Evolutionary conservation across 1,140 invertebrate species (phyloP).

Genomic region (Drosophila lacteicornis): DNA sequence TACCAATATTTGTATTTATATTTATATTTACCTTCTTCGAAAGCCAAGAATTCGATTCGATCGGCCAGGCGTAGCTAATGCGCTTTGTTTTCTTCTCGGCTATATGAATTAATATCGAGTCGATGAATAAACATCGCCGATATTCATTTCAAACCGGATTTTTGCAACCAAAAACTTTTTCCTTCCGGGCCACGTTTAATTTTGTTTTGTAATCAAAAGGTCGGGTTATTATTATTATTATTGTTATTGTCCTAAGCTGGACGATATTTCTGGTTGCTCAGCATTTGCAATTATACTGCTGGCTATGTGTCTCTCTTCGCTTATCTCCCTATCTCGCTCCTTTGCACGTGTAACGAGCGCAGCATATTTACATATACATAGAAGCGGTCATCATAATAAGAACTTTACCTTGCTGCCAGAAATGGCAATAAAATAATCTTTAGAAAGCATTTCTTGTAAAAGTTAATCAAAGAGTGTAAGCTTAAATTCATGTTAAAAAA

Average conservation of each 20-base stretch:
- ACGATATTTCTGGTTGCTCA: constrained; percentile 10
- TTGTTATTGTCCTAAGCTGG: constrained; percentile 1
- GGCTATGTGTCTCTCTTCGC: background rate
- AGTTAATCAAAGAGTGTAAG: background rate
- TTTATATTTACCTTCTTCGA: constrained; percentile 11
- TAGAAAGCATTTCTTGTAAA: background rate
- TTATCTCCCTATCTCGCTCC: constrained; percentile 12
- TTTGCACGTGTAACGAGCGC: constrained; percentile 43
- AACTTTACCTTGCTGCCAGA: background rate
- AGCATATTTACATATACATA: constrained; percentile 1
- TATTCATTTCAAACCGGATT: constrained; percentile 36
- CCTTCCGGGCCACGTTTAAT: constrained; percentile 33
- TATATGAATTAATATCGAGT: constrained; percentile 5
- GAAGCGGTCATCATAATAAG: constrained; percentile 9
- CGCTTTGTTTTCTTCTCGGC: constrained; percentile 16
- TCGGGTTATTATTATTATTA: constrained; percentile 15
- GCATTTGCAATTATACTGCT: background rate
- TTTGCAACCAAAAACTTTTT: constrained; percentile 39
- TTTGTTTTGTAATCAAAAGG: constrained; percentile 21
- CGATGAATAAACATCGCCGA: constrained; percentile 28
- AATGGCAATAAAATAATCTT: background rate
- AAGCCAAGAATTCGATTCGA: constrained; percentile 14
- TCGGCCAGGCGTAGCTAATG: constrained; percentile 16
- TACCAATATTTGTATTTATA: background rate
- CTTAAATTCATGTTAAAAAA: too few species aligned